Conservation (phyloP, 2,113 vertebrate genomes). For the Rhinopomastus cyanomelas region DNA sequence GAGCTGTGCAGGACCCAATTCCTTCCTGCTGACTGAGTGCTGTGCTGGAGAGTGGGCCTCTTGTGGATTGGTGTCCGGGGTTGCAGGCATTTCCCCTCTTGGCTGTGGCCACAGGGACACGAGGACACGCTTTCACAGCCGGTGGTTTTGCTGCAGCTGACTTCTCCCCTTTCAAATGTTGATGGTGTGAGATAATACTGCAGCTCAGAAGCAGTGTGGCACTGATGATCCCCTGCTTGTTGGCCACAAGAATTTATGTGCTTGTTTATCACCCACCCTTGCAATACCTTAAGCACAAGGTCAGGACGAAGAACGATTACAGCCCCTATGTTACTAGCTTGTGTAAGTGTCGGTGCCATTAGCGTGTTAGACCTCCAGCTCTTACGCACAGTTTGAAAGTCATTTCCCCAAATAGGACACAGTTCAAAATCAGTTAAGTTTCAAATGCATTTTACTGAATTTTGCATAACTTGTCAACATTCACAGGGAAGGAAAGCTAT, state of each 20-base stretch:
- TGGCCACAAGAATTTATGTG: conserved; percentile 29
- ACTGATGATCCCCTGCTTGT: background rate
- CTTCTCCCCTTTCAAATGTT: conserved; percentile 32
- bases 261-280: conserved; percentile 36
- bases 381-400: background rate
- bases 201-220: background rate
- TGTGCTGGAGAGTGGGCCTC: background rate
- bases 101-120: background rate
- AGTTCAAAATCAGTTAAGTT: background rate
- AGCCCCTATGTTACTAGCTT: background rate
- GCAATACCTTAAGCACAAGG: conserved; percentile 16
- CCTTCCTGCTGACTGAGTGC: background rate
- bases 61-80: background rate
- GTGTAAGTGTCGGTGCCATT: background rate
- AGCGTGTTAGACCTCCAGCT: background rate
- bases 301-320: conserved; percentile 19
- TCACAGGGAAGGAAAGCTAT: background rate
- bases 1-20: background rate
- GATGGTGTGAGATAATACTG: background rate
- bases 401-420: background rate
- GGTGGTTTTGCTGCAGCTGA: background rate
- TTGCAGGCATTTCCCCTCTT: conserved; percentile 21
- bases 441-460: background rate
- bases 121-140: background rate
- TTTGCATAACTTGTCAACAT: background rate